phyloP scores from a whole-genome alignment of 2,797 vertebrate genomes.

The Muscicapa striata region DNA sequence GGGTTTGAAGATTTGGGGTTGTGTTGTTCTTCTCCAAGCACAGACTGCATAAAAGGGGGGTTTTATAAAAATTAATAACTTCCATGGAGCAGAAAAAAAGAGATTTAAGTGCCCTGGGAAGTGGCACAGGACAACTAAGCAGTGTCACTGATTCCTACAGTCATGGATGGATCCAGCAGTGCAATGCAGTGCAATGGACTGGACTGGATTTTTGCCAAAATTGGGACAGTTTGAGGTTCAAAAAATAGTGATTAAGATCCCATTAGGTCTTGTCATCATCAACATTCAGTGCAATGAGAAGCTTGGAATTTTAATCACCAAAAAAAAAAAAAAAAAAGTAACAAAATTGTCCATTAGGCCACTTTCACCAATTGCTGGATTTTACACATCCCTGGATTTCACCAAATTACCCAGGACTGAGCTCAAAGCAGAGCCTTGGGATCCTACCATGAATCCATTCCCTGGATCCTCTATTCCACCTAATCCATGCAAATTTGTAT shows the following conservation, averaged over 20 bases:
- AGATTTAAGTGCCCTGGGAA: background rate
- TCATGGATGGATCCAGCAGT: background rate
- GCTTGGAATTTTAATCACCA: background rate
- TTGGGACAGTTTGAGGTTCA: accelerated
- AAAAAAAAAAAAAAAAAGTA: background rate
- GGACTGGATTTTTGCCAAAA: background rate
- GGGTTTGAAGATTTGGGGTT: background rate
- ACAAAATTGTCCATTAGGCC: background rate
- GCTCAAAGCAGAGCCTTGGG: background rate
- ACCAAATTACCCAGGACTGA: background rate
- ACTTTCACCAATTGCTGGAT: background rate
- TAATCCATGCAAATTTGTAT: conserved; percentile 75
- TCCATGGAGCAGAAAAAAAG: background rate
- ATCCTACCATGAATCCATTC: background rate
- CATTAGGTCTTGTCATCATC: background rate
- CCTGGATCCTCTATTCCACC: background rate
- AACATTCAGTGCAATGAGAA: background rate
- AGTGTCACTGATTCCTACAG: background rate
- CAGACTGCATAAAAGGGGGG: accelerated
- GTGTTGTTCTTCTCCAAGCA: accelerated
- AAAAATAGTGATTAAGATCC: background rate
- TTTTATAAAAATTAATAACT: background rate
- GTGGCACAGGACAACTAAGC: background rate
- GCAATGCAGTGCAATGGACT: background rate
- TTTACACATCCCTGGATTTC: background rate